Evolutionary conservation across 2,797 vertebrate genomes (phyloP), one percentile per base, ranked within the genome.

Genomic region (Arrhamphus sclerolepis): DNA sequence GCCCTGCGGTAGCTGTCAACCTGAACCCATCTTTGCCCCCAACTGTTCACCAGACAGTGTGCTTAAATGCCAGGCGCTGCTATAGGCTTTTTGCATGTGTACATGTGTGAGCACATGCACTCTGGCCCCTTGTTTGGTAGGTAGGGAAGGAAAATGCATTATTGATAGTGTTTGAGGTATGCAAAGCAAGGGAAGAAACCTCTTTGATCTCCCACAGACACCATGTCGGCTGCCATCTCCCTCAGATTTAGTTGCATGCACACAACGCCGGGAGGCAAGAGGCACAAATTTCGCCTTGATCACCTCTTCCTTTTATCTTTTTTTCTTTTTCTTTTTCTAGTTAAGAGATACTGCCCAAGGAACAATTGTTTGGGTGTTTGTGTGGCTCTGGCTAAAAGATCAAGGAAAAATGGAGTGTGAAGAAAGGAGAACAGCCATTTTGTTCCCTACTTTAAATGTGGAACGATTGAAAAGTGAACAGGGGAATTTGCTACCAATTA

Each of bases 161-260:
- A 87, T 87, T 91, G 80, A 91, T 84, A 50, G 55, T 68, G 75
- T 87, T 88, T 83, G 78, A 88, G 86, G 75, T 75, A 83, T 84
- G 83, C 83, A 87, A 83, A 88, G 83, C 71, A 85, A 83, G 78
- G 76, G 62, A 61, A 77, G 76, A 44, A 68, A 54, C 62, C 38
- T 42, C 84, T 91, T 91, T 91, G 87, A 90, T 90, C 84, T 83
- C 67, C 46, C 50, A 57, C 69, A 78, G 87, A 78, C 43, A 52
- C 56, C 0, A 39, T 75, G 81, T 86, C 71, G 44, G 71, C 57
- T 47, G 66, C 78, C 77, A 82, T 91, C 78, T 82, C 47, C 31
- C 65, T 82, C 78, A 73, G 66, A 79, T 77, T 81, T 56, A 64
- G 57, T 60, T 21, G 14, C 72, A 52, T 73, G 81, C 71, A 21